Evolutionary conservation across 2,113 vertebrate genomes (phyloP), one percentile per base, ranked within the genome.

Genomic region (Lycaon pictus): DNA sequence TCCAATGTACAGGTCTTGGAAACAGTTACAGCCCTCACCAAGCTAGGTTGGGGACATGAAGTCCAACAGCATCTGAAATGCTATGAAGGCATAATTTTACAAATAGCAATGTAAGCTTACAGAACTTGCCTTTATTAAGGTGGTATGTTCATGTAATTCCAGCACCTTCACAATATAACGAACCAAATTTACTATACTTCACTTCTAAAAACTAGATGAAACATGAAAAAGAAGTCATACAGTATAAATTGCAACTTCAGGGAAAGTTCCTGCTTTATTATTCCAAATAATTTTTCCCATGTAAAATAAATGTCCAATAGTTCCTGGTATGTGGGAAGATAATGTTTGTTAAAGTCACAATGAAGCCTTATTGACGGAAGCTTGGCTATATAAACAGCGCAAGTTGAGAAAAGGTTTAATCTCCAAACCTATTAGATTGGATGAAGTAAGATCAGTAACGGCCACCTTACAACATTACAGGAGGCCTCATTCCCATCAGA

Each of bases 101-200:
- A 99, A 98, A 98, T 82, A 99, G 99, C 99, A 99, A 99, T 98
- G 72, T 99, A 99, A 99, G 97, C 99, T 99, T 99, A 99, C 99
- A 99, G 99, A 99, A 99, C 99, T 99, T 99, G 99, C 99, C 99
- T 99, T 99, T 98, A 98, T 96, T 99, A 99, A 99, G 99, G 98
- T 99, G 99, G 99, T 99, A 99, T 99, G 99, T 99, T 99, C 99
- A 99, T 99, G 99, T 99, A 99, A 99, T 99, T 99, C 99, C 99
- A 99, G 99, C 99, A 99, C 99, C 99, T 99, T 99, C 99, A 99
- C 99, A 99, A 99, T 99, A 99, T 99, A 99, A 99, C 99, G 99
- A 99, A 99, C 99, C 99, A 99, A 99, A 99, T 99, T 99, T 99
- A 99, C 99, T 99, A 99, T 99, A 99, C 99, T 99, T 99, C 99